phyloP scores from a whole-genome alignment of 1,140 invertebrate species.

The Gerris buenoi region DNA sequence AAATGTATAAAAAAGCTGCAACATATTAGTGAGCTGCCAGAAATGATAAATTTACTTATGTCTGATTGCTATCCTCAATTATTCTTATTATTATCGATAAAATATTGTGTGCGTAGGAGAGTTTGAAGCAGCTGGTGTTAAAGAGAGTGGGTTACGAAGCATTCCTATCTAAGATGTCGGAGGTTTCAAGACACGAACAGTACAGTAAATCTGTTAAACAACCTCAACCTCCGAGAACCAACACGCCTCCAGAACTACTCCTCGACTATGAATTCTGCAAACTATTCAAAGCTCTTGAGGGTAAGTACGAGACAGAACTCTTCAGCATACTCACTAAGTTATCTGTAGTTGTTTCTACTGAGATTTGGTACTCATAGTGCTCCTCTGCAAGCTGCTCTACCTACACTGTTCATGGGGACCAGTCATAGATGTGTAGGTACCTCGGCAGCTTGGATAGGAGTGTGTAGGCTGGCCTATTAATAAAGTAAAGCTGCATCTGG shows the following conservation, averaged over 20 bases:
- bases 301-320: constrained; percentile 30
- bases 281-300: constrained; percentile 64
- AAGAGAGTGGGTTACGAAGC: constrained; percentile 84
- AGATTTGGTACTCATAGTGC: neutral
- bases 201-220: constrained; percentile 86
- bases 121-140: constrained; percentile 68
- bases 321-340: neutral
- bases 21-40: too few relatives aligned
- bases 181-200: constrained; percentile 74
- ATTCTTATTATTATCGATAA: too few relatives aligned
- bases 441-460: neutral
- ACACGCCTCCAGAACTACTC: constrained; percentile 59
- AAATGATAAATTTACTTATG: too few relatives aligned
- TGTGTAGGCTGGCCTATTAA: too few relatives aligned
- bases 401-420: neutral
- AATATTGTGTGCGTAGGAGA: constrained; percentile 50
- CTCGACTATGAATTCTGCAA: constrained; percentile 93
- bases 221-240: constrained; percentile 62
- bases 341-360: too few relatives aligned
- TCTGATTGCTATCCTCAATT: too few relatives aligned
- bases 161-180: constrained; percentile 70
- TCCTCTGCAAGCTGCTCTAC: neutral
- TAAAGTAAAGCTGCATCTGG: neutral
- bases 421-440: neutral
- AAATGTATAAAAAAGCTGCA: too few relatives aligned